phyloP scores from a whole-genome alignment of 2,888 invertebrate species.

The Odontocerum albicorne region DNA sequence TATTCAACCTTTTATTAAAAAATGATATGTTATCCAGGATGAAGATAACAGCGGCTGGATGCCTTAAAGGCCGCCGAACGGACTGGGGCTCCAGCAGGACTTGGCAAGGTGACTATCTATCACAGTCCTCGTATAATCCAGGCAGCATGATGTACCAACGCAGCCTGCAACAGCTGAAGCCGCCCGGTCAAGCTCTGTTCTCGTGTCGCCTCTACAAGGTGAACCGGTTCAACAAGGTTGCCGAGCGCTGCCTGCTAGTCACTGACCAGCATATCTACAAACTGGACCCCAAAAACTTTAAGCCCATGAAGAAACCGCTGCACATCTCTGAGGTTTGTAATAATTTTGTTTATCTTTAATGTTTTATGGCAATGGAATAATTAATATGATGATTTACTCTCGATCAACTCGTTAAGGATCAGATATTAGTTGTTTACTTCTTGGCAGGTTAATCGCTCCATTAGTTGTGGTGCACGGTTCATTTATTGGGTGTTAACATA shows the following conservation, averaged over 20 bases:
- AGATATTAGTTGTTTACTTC: too few relatives aligned
- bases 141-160: conserved; percentile 38
- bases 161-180: conserved; percentile 51
- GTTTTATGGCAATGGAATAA: too few relatives aligned
- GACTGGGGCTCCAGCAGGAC: conserved; percentile 48
- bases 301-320: conserved; percentile 83
- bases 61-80: conserved; percentile 44
- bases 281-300: conserved; percentile 83
- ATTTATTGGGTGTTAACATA: too few relatives aligned
- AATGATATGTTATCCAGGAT: conserved; percentile 45
- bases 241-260: conserved; percentile 85
- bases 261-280: conserved; percentile 87
- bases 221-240: conserved; percentile 69
- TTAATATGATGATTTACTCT: too few relatives aligned
- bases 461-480: too few relatives aligned
- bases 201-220: conserved; percentile 72
- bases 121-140: conserved; percentile 45
- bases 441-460: too few relatives aligned
- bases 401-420: too few relatives aligned
- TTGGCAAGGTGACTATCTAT: conserved; percentile 54
- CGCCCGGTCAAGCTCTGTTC: conserved; percentile 51
- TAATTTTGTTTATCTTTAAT: too few relatives aligned
- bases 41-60: conserved; percentile 51
- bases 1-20: not conserved
- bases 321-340: conserved; percentile 67